Base-by-base conservation (phyloP, 2,888 invertebrate species). In the Leucophora obtusa region DNA sequence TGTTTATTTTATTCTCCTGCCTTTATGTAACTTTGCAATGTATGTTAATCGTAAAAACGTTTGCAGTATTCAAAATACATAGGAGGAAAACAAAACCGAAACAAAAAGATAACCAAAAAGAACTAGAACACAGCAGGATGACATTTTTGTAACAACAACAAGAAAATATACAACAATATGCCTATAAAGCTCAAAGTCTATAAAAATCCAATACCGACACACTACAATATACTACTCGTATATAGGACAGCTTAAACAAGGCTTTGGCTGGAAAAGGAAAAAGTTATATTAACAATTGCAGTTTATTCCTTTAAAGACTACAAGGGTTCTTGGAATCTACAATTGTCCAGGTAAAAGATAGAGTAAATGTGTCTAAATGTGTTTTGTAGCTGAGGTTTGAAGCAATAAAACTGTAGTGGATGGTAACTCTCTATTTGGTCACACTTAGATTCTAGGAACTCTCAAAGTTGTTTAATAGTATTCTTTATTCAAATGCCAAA, bases 41-140 rank as follows among this genome's bases (percentile, higher is more conserved):
- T 65, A 71, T 66, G 62, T 76, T 72, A 63, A 71, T 59, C 66
- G 35, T 28, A 65, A 74, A 58, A 58, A 63, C 43, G 38, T 71
- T 70, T 76, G 33, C 58, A n/a, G n/a, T 66, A 53, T 66, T 47
- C 66, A 43, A 71, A 71, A 60, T 79, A 53, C 33, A 56, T 21
- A n/a, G 75, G 58, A 69, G 69, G 38, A 60, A 62, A 78, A 79
- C 51, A 72, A 79, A 83, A 76, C 79, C 58, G 56, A 33, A 38
- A 38, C 38, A 11, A 38, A 11, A 14, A 38, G 38, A 38, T 38
- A 38, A 38, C 38, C 38, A 38, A 24, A 10, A 85, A 85, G 86
- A 87, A 87, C 86, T 87, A 85, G 87, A 87, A 86, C 87, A 86
- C 87, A 87, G 87, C 87, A 86, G 87, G 86, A 87, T 87, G 87